Base-by-base conservation (phyloP, 2,797 vertebrate genomes). In the Sebastes hopkinsi region DNA sequence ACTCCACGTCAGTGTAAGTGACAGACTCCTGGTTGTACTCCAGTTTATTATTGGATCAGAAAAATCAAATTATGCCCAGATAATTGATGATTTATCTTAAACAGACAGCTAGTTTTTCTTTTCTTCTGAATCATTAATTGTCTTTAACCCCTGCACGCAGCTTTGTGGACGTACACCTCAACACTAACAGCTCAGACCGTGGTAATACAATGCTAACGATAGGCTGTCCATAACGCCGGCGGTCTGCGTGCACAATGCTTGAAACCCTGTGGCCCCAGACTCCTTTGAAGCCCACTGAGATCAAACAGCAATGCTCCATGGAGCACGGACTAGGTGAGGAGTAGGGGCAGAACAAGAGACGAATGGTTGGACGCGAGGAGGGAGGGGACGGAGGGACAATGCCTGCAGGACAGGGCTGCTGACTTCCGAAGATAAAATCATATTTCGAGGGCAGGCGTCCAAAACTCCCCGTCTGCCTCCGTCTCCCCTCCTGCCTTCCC, bases 211-310 rank as follows among this genome's bases (percentile, higher is more conserved):
- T 75, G 82, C 81, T 86, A 75, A 89, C 75, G 83, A 88, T 84
- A 67, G 84, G 85, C 89, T 83, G 84, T 88, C 56, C 87, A 89
- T 87, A 84, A 86, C 92, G 89, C 72, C 66, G n/a, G 77, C 85
- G 78, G 84, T 88, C 84, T 83, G 88, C 29, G n/a, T 20, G 65
- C 92, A 95, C 93, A 95, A 93, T 88, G 87, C 89, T 72, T 2
- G 88, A 92, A 91, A 85, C 87, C 91, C 89, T 60, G 87, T 72
- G 90, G 91, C 89, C 92, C 80, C 91, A 77, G 87, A 82, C 81
- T 68, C 80, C 90, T 95, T 93, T 94, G 92, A 96, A 93, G 95
- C 93, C 89, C 85, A 50, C 94, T 92, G 94, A 96, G 95, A 97
- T 96, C 92, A 92, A 93, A 93, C 87, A 93, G 92, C 86, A 90